A percentile compares a stretch with the other conserved stretches of the same genome.
These are phyloP conservation scores for Caenorhabditis plicata DNA, from an alignment of 2,888 invertebrate genomes.

Conservation along the genomic window DNA sequence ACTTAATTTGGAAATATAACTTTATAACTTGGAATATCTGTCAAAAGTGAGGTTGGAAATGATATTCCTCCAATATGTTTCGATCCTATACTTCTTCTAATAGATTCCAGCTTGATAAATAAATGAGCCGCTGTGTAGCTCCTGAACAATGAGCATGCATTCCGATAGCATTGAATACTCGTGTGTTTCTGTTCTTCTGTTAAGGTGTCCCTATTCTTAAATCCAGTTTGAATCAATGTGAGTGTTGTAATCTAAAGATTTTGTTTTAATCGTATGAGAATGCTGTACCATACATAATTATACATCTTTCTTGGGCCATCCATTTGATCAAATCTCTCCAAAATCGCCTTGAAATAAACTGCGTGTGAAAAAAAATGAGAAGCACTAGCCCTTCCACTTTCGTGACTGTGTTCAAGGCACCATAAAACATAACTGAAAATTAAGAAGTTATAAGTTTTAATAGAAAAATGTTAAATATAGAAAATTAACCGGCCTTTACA, in stretches of 20 bases:
- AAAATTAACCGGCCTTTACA: too few relatives aligned
- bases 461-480: too few relatives aligned
- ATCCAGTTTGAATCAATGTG: conserved; percentile 79
- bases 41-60: conserved; percentile 12
- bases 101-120: conserved; percentile 75
- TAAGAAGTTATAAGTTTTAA: too few relatives aligned
- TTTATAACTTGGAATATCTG: conserved; percentile 20
- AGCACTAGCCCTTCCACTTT: conserved; percentile 94
- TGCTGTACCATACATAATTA: conserved; percentile 76
- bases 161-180: conserved; percentile 84
- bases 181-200: conserved; percentile 88
- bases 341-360: conserved; percentile 78
- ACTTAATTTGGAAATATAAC: conserved; percentile 2
- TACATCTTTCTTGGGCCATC: conserved; percentile 90
- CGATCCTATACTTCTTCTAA: conserved; percentile 5
- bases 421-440: conserved; percentile 83
- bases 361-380: conserved; percentile 94
- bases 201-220: conserved; percentile 68
- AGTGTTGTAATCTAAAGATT: conserved; percentile 77
- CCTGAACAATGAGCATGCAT: conserved; percentile 85
- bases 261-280: background rate
- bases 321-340: conserved; percentile 90
- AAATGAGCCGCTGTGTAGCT: conserved; percentile 90
- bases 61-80: conserved; percentile 1
- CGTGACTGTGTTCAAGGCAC: conserved; percentile 92